phyloP scores from a whole-genome alignment of 2,797 vertebrate genomes.

The Tokudaia tokunoshimensis region DNA sequence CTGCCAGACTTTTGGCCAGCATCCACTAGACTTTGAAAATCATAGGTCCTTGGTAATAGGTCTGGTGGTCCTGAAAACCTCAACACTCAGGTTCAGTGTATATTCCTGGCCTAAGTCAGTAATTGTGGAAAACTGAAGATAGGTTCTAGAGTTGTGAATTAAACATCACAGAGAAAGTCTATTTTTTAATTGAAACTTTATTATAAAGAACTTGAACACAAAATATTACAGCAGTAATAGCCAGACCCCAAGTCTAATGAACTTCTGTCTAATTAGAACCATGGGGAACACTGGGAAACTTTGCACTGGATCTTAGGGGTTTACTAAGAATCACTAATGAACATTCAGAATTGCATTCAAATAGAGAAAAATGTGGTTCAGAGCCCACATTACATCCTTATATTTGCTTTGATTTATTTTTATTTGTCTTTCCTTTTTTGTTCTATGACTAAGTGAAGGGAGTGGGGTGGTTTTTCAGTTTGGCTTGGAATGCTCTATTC shows the following conservation, averaged over 20 bases:
- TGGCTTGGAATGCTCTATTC: background rate
- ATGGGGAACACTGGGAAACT: background rate
- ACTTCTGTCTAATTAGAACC: background rate
- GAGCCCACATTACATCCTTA: background rate
- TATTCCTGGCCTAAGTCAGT: background rate
- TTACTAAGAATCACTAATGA: background rate
- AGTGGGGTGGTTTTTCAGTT: background rate
- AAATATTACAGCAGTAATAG: background rate
- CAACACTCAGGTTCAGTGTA: background rate
- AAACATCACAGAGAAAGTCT: slow-evolving; percentile 25
- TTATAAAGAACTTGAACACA: background rate
- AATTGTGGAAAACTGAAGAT: slow-evolving; percentile 39
- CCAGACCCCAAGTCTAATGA: background rate
- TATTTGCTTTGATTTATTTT: background rate
- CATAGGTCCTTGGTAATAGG: background rate
- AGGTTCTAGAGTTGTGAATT: background rate
- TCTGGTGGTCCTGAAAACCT: background rate
- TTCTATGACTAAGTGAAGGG: slow-evolving; percentile 25
- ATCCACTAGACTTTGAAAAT: background rate
- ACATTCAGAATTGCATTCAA: background rate
- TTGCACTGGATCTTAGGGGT: background rate
- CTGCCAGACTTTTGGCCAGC: background rate
- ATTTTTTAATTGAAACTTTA: background rate
- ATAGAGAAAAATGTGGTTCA: background rate
- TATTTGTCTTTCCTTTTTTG: background rate